Base-by-base conservation (phyloP, 2,888 invertebrate genomes). In the Dicyrtoma fusca region DNA sequence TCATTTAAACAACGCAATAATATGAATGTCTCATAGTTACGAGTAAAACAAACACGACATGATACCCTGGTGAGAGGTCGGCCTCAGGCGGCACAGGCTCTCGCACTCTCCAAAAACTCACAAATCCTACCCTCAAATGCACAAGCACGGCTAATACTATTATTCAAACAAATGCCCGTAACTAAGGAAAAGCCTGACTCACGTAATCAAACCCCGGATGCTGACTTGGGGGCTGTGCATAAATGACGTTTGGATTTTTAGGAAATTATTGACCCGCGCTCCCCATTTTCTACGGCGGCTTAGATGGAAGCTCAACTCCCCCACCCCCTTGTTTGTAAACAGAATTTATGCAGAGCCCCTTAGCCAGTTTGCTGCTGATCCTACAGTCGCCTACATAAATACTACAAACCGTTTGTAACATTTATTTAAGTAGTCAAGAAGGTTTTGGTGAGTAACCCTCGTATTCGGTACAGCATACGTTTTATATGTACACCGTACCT, bases 11-110 rank as follows among this genome's bases (percentile, higher is more conserved):
- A 74, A 70, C 68, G 71, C 57, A 74, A 75, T 74, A 75, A 75
- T 74, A 77, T 73, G 73, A 55, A 74, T 75, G 74, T 75, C 77
- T 75, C 65, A 70, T 72, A 70, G 66, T 72, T 69, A 64, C 65
- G 75, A 76, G 77, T 74, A 76, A 77, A 75, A 76, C 77, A 77
- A 77, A 77, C 77, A 77, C 72, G 72, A 75, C 74, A 77, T 73
- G 72, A 73, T 62, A 61, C 64, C 75, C 75, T 73, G 74, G 74
- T 73, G 75, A 77, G 77, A 75, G 69, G 72, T 75, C 75, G 73
- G 73, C 75, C 77, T 72, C 66, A 65, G 74, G 74, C 74, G 70
- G 69, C 73, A 64, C 42, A 63, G 63, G 21, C 68, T 66, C 69
- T 62, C 70, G 44, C 62, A 62, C 70, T 62, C 62, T 62, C 61